These are phyloP conservation scores for Tonatia bakeri DNA, from an alignment of 2,113 vertebrate species.

Conservation along the genomic window DNA sequence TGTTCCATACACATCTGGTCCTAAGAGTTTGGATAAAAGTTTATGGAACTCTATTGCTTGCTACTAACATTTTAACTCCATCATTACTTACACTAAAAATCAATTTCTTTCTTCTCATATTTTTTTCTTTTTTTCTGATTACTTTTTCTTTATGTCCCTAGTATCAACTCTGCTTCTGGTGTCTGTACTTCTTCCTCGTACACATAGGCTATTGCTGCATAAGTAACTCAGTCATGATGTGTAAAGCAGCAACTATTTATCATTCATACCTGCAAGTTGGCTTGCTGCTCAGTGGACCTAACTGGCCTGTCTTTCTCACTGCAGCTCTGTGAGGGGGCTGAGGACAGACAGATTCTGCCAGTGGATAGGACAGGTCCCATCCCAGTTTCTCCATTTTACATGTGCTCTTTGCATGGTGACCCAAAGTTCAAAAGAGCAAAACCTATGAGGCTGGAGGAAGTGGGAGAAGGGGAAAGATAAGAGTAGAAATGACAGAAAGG, in stretches of 20 bases:
- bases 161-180: not conserved
- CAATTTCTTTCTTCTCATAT: not conserved
- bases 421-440: not conserved
- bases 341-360: not conserved
- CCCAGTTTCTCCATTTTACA: not conserved
- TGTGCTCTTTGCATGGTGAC: not conserved
- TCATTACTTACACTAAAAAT: not conserved
- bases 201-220: too few relatives aligned
- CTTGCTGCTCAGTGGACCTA: fast-evolving
- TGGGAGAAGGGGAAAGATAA: not conserved
- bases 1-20: not conserved
- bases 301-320: not conserved
- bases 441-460: not conserved
- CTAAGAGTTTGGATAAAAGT: not conserved
- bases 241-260: not conserved
- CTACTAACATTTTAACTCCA: not conserved
- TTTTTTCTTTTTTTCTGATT: not conserved
- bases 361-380: not conserved
- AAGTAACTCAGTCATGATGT: fast-evolving
- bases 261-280: not conserved
- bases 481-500: not conserved
- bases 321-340: not conserved
- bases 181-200: fast-evolving
- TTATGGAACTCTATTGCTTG: not conserved
- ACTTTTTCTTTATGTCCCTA: not conserved